Evolutionary conservation across 2,888 invertebrate genomes (phyloP), one percentile per base, ranked within the genome.

Genomic region (Pheosia gnoma): DNA sequence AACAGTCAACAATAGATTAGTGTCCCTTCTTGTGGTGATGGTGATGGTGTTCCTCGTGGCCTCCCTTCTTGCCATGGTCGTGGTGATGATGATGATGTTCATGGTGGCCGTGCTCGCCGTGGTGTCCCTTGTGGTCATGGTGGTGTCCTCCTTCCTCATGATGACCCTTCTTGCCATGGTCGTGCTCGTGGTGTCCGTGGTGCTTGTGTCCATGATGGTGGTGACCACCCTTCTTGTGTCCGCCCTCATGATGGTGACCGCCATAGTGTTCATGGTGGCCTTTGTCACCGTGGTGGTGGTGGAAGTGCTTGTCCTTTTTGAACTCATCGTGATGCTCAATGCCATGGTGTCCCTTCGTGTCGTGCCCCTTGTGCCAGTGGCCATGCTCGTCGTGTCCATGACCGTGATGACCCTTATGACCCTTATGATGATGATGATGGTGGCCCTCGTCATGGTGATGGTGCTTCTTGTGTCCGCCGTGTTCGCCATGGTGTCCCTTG

Each of bases 221-320:
- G 87, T 96, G 96, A 36, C 96, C 96, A 69, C 97, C 97, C 89
- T 97, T 96, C 88, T 97, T 96, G 93, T 96, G 95, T 47, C 95
- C 96, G 73, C 96, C 96, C 80, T 96, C 96, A 81, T 97, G 96
- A 82, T 97, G 96, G 84, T 96, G 96, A 51, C 95, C 96, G 59
- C 96, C 97, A 82, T 97, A 96, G 78, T 97, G 96, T 79, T 96
- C 96, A 83, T 97, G 96, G 81, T 95, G 95, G 0, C 96, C 97
- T 72, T 95, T 95, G 74, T 96, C 96, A 71, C 97, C 96, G 79
- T 97, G 96, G 84, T 97, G 97, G 75, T 97, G 96, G 86, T 96
- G 97, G 95, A 96, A 97, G 86, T 97, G 96, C 80, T 97, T 97
- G 80, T 97, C 96, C 85, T 97, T 97, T 83, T 97, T 96, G 92